These are phyloP conservation scores for Cervus canadensis DNA, from an alignment of 2,113 vertebrate species.

Conservation along the genomic window DNA sequence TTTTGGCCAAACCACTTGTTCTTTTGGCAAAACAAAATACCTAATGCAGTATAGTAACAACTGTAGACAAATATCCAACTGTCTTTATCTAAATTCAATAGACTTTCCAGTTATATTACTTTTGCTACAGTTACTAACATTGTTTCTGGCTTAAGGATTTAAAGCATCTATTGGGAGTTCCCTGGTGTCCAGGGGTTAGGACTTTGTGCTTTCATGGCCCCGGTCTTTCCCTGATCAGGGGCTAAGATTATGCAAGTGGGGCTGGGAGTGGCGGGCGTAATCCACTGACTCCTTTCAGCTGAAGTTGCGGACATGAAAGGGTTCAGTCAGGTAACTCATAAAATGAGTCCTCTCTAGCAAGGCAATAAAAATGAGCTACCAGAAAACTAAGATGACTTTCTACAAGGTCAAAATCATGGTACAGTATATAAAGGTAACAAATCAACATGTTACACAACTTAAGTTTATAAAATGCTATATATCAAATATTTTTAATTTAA, in stretches of 20 bases:
- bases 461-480: neutral
- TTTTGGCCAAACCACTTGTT: neutral
- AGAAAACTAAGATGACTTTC: slow-evolving; percentile 16
- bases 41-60: neutral
- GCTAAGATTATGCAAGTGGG: neutral
- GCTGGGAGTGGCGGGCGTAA: neutral
- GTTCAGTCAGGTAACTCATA: slow-evolving; percentile 39
- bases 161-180: neutral
- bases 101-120: neutral
- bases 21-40: neutral
- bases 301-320: neutral
- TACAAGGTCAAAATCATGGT: neutral
- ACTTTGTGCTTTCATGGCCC: neutral
- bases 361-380: slow-evolving; percentile 35
- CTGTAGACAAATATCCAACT: neutral
- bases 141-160: neutral
- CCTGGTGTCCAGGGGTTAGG: neutral
- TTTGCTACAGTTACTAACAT: slow-evolving; percentile 18
- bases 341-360: slow-evolving; percentile 1
- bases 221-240: neutral
- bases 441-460: neutral
- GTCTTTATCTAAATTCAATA: neutral
- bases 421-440: neutral
- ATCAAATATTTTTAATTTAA: neutral
- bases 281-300: neutral